A percentile compares a stretch with the other conserved stretches of the same genome.
Conservation (phyloP, 2,113 vertebrate genomes). For the Hippocampus zosterae region DNA sequence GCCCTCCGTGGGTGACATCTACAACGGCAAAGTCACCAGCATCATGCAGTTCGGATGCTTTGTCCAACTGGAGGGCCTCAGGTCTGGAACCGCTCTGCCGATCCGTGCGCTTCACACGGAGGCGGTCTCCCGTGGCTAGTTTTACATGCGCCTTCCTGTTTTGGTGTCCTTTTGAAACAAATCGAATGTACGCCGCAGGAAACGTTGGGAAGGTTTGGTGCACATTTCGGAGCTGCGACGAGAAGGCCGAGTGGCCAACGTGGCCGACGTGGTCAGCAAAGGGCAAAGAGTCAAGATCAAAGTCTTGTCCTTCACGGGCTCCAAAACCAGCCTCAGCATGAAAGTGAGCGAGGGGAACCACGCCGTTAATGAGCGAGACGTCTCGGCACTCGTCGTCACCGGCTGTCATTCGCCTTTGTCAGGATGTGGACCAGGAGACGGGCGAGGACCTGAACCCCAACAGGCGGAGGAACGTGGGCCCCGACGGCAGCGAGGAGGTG, state of each 20-base stretch:
- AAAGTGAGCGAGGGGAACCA: slow-evolving; percentile 74
- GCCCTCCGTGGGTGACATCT: slow-evolving; percentile 92
- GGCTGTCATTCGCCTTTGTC: slow-evolving; percentile 1
- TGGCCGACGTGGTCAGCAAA: slow-evolving; percentile 97
- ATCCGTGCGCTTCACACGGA: not conserved
- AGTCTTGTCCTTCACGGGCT: slow-evolving; percentile 95
- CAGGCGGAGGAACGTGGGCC: slow-evolving; percentile 83
- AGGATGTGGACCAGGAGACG: slow-evolving; percentile 97
- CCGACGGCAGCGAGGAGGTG: slow-evolving; percentile 82
- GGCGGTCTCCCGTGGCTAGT: too few species aligned
- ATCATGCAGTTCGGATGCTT: slow-evolving; percentile 99
- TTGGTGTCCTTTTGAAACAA: not conserved
- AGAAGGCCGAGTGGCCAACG: slow-evolving; percentile 93
- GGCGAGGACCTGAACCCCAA: slow-evolving; percentile 97
- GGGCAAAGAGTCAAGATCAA: slow-evolving; percentile 97
- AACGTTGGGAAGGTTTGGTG: slow-evolving; percentile 96
- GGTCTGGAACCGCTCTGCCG: slow-evolving; percentile 66
- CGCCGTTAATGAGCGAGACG: too few species aligned
- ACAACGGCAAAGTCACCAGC: slow-evolving; percentile 95
- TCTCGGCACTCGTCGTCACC: not conserved
- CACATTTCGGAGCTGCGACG: slow-evolving; percentile 95
- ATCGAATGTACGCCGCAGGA: slow-evolving; percentile 64
- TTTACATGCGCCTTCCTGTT: too few species aligned
- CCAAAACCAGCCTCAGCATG: slow-evolving; percentile 98
- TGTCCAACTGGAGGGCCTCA: slow-evolving; percentile 92